A percentile compares a stretch with the other conserved stretches of the same genome.
phyloP scores from a whole-genome alignment of 35 echinoderm and acorn worm genomes.

The Strongylocentrotus purpuratus region DNA sequence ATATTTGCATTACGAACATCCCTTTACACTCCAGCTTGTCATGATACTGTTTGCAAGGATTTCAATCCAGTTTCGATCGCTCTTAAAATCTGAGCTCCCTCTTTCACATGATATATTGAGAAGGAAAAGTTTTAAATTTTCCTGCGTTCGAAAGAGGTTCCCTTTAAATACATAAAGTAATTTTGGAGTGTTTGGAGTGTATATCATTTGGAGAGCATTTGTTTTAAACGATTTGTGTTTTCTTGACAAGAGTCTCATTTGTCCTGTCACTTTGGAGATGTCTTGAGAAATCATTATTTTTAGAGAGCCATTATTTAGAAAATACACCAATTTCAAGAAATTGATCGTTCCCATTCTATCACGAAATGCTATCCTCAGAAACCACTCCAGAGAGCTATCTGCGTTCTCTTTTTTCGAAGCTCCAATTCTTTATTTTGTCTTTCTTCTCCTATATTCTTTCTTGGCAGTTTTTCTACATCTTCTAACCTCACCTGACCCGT shows the following conservation, averaged over 20 bases:
- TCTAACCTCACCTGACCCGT: not conserved
- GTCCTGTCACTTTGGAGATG: not conserved
- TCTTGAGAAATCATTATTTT: slow-evolving; percentile 4
- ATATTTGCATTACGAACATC: slow-evolving; percentile 36
- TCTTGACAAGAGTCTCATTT: not conserved
- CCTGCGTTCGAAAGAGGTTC: not conserved
- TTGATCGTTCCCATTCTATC: not conserved
- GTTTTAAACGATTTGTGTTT: not conserved
- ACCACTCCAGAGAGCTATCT: not conserved
- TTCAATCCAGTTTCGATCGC: slow-evolving; percentile 50
- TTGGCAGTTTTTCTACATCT: not conserved
- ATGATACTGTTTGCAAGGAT: slow-evolving; percentile 52
- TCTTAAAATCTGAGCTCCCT: not conserved
- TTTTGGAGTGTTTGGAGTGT: not conserved
- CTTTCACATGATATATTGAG: not conserved
- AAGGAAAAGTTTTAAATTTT: not conserved
- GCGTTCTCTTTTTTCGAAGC: not conserved
- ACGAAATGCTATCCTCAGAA: not conserved
- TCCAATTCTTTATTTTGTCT: not conserved
- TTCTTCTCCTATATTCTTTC: not conserved
- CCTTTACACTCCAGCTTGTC: slow-evolving; percentile 21
- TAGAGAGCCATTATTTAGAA: not conserved
- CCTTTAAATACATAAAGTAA: not conserved
- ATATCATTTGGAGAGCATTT: not conserved
- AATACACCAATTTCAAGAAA: not conserved